Evolutionary conservation across 2,797 vertebrate genomes (phyloP), one percentile per base, ranked within the genome.

Genomic region (Glyptemys insculpta): DNA sequence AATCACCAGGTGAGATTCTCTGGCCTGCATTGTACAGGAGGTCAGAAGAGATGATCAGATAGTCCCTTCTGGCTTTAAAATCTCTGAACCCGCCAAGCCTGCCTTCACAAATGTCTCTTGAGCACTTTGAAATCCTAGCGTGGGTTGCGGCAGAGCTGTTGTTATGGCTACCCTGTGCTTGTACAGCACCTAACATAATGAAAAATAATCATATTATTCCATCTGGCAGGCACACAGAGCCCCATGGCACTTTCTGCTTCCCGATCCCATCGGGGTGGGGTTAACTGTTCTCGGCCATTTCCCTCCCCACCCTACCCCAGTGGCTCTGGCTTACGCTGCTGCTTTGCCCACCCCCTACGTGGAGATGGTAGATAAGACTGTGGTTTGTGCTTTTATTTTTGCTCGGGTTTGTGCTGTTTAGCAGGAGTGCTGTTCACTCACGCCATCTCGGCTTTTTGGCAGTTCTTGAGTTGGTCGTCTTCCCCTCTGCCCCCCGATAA

Each of bases 341-440:
- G 78, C 85, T 41, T 56, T 86, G 31, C 44, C 56, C 56, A 34
- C n/a, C 56, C 37, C 23, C 11, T 87, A 21, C 16, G 19, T 21
- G 21, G 47, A 62, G 86, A 74, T 52, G 19, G 47, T 56, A 62
- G 62, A 93, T 90, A 74, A 37, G 18, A 21, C 21, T 95, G 88
- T 31, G 80, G 87, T 89, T 95, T 82, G 57, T 90, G 92, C 85
- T 84, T 53, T 84, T 18, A 62, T 81, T n/a, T 88, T 56, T 89
- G 68, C 47, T 53, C 18, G 19, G 37, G 37, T 52, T 37, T 10
- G 12, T 59, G 49, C 52, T 90, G 89, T 86, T 92, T 80, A 83
- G 59, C 19, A 85, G 59, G 49, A 44, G 23, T 49, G 59, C 15
- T 56, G 27, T 44, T 81, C 19, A 25, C 56, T 56, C 74, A 16